A percentile compares a stretch with the other conserved stretches of the same genome.
phyloP scores from a whole-genome alignment of 2,113 vertebrate species.

The Illadopsis cleaveri region DNA sequence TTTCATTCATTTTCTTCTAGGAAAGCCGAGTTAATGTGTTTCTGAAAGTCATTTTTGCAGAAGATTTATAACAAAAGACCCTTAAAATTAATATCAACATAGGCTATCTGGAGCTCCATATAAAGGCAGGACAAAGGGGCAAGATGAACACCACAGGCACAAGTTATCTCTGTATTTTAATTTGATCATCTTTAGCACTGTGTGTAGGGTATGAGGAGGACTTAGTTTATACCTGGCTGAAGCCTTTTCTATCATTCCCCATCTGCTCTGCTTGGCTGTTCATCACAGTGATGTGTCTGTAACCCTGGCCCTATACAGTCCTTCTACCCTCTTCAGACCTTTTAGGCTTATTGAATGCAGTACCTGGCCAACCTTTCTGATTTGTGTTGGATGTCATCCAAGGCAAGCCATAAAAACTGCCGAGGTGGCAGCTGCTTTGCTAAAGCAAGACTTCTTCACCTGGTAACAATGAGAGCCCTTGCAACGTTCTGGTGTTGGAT shows the following conservation, averaged over 20 bases:
- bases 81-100: background rate
- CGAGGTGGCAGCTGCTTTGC: slow-evolving; percentile 2
- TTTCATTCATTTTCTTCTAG: background rate
- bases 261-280: slow-evolving; percentile 35
- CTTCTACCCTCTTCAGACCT: background rate
- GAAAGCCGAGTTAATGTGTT: background rate
- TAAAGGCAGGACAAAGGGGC: background rate
- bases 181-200: background rate
- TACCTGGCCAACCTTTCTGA: slow-evolving; percentile 16
- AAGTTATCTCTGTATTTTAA: background rate
- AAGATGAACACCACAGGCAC: background rate
- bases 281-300: background rate
- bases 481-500: background rate
- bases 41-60: background rate
- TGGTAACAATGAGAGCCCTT: background rate
- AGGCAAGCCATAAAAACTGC: background rate
- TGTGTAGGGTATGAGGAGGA: background rate
- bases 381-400: background rate
- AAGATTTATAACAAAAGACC: background rate
- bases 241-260: background rate
- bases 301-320: background rate
- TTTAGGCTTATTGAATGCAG: slow-evolving; percentile 11
- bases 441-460: background rate
- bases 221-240: background rate
- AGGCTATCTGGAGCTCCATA: background rate